A percentile compares a stretch with the other conserved stretches of the same genome.
These are phyloP conservation scores for Aporophyla lueneburgensis DNA, from an alignment of 2,888 invertebrate genomes.

Conservation along the genomic window DNA sequence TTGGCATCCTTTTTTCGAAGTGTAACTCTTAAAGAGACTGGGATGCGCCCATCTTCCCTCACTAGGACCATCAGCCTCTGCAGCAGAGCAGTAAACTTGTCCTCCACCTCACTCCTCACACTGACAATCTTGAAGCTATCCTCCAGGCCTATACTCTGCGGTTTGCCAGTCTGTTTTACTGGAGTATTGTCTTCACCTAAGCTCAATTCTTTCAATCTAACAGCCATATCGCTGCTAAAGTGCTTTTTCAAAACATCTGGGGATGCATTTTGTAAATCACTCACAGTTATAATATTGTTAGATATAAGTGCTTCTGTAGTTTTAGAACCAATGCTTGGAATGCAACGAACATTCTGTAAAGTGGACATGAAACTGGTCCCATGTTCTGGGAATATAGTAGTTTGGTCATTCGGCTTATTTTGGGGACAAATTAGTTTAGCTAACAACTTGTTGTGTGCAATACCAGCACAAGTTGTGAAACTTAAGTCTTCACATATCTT, in stretches of 20 bases:
- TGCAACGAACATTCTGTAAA: slow-evolving; percentile 91
- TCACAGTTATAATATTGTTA: slow-evolving; percentile 92
- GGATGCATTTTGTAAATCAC: slow-evolving; percentile 92
- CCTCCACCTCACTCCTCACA: slow-evolving; percentile 93
- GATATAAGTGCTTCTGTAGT: slow-evolving; percentile 92
- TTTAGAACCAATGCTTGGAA: slow-evolving; percentile 95
- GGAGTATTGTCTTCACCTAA: slow-evolving; percentile 94
- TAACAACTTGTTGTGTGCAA: slow-evolving; percentile 95
- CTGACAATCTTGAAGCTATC: slow-evolving; percentile 94
- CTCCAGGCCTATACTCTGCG: slow-evolving; percentile 95
- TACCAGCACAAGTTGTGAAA: slow-evolving; percentile 95
- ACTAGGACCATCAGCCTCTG: slow-evolving; percentile 93
- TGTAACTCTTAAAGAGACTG: slow-evolving; percentile 94
- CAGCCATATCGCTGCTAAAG: slow-evolving; percentile 93
- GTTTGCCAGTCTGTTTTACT: slow-evolving; percentile 94
- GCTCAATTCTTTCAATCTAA: slow-evolving; percentile 93
- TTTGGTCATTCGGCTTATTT: slow-evolving; percentile 96
- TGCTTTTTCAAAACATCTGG: slow-evolving; percentile 91
- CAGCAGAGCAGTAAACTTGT: slow-evolving; percentile 93
- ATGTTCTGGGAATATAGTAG: slow-evolving; percentile 93
- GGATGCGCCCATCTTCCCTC: slow-evolving; percentile 94
- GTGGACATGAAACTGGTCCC: slow-evolving; percentile 92
- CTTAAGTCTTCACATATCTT: slow-evolving; percentile 93
- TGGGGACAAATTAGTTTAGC: slow-evolving; percentile 94
- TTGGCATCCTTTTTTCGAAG: slow-evolving; percentile 93